Evolutionary conservation across 2,888 invertebrate genomes (phyloP), one percentile per base, ranked within the genome.

Genomic region (Onthophagus sagittarius): DNA sequence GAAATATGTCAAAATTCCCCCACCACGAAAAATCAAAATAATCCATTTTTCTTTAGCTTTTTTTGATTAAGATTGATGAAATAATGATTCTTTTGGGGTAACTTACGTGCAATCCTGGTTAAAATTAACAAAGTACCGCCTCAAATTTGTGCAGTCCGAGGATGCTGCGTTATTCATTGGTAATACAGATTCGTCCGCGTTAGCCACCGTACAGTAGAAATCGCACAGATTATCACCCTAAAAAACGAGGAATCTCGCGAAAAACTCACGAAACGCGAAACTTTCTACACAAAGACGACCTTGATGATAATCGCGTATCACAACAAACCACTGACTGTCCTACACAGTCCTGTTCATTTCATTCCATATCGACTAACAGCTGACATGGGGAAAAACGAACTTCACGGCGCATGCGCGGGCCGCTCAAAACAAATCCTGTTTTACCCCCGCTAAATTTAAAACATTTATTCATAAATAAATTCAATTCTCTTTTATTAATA

Each of bases 101-200:
- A 92, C 96, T 95, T 93, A 98, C 98, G 97, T 94, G 91, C 93
- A 94, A 87, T 98, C 98, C 87, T 98, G 98, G 87, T 98, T 98
- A 86, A 98, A 98, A 88, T 96, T 97, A 82, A 97, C 96, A 87
- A 95, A 97, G 86, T 94, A 93, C 86, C 93, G 93, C 87, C 93
- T 94, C 87, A 91, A 78, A 78, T 82, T 91, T 88, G 92, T 90
- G 85, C 92, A 88, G 87, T 93, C 93, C 85, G 91, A 90, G 83
- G 90, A 90, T 87, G 89, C 91, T 90, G 92, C 90, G 88, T 93
- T 91, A 92, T 92, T 94, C 94, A 94, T 94, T 89, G 92, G 73
- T 73, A 23, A 23, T 23, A 53, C 73, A 65, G 15, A n/a, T 31
- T 31, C 15, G 15, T 67, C 67, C 32, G 31, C 32, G 31, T 31